These are phyloP conservation scores for Pelagia noctiluca DNA, from an alignment of 30 jellyfish, hydroid and myxozoan species.

Conservation along the genomic window DNA sequence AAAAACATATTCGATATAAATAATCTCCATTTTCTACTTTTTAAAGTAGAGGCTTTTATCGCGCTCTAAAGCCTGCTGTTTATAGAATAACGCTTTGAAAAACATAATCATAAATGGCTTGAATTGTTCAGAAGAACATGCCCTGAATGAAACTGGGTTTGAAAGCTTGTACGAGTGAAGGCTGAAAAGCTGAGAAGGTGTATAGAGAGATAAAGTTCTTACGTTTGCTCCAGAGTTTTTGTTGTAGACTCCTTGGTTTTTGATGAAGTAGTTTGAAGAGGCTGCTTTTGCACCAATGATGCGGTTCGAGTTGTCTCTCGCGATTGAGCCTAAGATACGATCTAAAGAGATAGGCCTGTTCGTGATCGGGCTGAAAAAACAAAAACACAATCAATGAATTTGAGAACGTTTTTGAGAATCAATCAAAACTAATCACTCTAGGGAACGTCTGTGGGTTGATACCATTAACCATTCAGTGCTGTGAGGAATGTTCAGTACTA, in stretches of 20 bases:
- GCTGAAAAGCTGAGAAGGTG: neutral
- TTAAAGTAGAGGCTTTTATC: too few relatives aligned
- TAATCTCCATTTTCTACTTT: too few relatives aligned
- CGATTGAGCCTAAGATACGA: slow-evolving; percentile 59
- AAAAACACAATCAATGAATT: too few relatives aligned
- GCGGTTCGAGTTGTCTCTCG: slow-evolving; percentile 3
- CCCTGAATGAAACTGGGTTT: neutral
- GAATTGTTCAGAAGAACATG: neutral
- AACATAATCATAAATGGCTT: too few relatives aligned
- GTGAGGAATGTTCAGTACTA: too few relatives aligned
- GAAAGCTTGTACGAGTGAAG: neutral
- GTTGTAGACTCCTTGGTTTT: slow-evolving; percentile 68
- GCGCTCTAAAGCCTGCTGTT: too few relatives aligned
- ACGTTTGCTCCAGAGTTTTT: slow-evolving; percentile 66
- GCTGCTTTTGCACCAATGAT: slow-evolving; percentile 76
- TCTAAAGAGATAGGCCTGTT: slow-evolving; percentile 42
- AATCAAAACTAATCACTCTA: too few relatives aligned
- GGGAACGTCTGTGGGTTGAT: too few relatives aligned
- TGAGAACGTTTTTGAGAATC: too few relatives aligned
- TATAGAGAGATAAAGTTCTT: slow-evolving; percentile 1
- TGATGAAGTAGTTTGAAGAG: slow-evolving; percentile 55
- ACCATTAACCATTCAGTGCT: too few relatives aligned
- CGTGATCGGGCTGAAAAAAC: slow-evolving; percentile 54
- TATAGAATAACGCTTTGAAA: too few relatives aligned
- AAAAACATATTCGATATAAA: too few relatives aligned